Conservation (phyloP, 2,113 vertebrate genomes). For the Xiphorhynchus elegans region DNA sequence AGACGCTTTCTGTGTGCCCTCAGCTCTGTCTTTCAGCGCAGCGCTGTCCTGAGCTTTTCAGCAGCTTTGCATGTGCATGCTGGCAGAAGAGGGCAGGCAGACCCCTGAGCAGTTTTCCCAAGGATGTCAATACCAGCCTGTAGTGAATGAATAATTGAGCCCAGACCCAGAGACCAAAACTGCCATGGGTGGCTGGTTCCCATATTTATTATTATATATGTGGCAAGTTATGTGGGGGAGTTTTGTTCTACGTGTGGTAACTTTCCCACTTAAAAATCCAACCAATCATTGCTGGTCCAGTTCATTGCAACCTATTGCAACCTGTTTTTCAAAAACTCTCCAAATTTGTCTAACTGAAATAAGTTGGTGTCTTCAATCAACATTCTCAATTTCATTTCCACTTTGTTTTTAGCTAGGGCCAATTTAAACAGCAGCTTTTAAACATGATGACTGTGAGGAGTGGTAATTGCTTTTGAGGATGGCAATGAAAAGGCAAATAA, state of each 20-base stretch:
- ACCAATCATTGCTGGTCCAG: background rate
- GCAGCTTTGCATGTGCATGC: accelerated
- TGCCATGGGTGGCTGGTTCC: background rate
- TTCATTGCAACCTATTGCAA: background rate
- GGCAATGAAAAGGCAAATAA: slow-evolving; percentile 15
- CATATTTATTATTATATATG: background rate
- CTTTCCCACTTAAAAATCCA: background rate
- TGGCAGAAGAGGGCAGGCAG: background rate
- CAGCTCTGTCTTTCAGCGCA: background rate
- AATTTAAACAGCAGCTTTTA: slow-evolving; percentile 10
- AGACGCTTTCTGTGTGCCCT: background rate
- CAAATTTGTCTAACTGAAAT: background rate
- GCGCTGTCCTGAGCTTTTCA: background rate
- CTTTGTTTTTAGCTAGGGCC: background rate
- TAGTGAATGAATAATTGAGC: background rate
- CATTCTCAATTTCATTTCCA: background rate
- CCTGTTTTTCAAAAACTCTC: background rate
- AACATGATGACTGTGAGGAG: background rate
- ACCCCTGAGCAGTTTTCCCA: background rate
- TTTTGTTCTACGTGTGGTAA: background rate
- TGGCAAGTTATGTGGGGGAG: accelerated
- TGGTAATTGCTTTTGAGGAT: slow-evolving; percentile 8
- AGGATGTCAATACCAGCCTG: background rate
- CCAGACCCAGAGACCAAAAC: background rate
- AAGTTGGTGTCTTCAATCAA: background rate